A percentile compares a stretch with the other conserved stretches of the same genome.
Conservation (phyloP, 2,888 invertebrate species). For the Patella depressa region DNA sequence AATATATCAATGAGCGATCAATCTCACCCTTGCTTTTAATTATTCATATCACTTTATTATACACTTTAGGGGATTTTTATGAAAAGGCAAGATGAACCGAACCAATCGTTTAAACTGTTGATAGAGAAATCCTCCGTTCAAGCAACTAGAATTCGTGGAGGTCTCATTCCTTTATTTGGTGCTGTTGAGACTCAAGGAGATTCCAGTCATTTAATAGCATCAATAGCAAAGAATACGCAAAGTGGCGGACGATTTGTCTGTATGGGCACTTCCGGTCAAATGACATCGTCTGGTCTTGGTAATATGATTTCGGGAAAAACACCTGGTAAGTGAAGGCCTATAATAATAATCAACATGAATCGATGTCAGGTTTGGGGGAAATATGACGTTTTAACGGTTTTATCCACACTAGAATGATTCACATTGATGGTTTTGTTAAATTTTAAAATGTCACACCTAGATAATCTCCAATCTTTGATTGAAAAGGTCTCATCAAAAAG, state of each 20-base stretch:
- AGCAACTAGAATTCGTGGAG: slow-evolving; percentile 29
- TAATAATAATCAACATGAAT: no score
- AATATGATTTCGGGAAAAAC: slow-evolving; percentile 21
- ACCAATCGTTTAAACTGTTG: slow-evolving; percentile 30
- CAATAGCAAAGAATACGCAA: slow-evolving; percentile 46
- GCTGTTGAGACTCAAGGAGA: slow-evolving; percentile 26
- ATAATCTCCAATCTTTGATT: no score
- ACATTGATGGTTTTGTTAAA: no score
- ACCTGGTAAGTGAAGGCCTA: slow-evolving; percentile 26
- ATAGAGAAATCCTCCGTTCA: slow-evolving; percentile 56
- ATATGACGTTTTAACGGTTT: no score
- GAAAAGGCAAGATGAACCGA: not conserved
- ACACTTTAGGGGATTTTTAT: slow-evolving; percentile 48
- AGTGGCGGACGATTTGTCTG: slow-evolving; percentile 52
- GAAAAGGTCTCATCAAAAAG: no score
- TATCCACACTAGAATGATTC: no score
- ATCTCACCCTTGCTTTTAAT: no score
- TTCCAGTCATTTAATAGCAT: slow-evolving; percentile 46
- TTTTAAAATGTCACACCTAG: no score
- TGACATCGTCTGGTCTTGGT: slow-evolving; percentile 24
- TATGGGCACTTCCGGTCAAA: slow-evolving; percentile 53
- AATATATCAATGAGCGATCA: no score
- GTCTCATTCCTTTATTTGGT: slow-evolving; percentile 22
- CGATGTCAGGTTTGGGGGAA: no score
- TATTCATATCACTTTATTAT: not conserved